Conservation (phyloP, 2,888 invertebrate genomes). For the Scaptomyza reducta region DNA sequence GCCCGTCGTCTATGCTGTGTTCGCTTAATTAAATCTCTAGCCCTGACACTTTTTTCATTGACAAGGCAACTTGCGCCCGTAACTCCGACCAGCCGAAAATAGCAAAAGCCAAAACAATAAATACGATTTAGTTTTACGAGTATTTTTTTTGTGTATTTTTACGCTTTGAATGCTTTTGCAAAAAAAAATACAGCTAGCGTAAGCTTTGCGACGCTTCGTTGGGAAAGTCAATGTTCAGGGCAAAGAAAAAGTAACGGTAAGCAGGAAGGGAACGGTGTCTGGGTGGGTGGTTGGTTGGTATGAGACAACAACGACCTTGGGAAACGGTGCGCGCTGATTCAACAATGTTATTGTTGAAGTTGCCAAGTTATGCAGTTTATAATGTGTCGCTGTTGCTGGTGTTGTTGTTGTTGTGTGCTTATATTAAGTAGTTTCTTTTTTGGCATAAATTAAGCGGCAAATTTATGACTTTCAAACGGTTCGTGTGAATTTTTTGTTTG, state of each 20-base stretch:
- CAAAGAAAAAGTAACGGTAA: constrained; percentile 5
- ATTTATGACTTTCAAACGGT: constrained; percentile 68
- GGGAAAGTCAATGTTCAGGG: constrained; percentile 52
- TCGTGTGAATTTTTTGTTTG: constrained; percentile 61
- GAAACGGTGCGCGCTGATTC: constrained; percentile 47
- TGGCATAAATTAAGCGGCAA: constrained; percentile 63
- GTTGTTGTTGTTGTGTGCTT: constrained; percentile 24
- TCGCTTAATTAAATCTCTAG: constrained; percentile 78
- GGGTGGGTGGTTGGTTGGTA: background rate
- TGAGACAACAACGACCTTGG: constrained; percentile 48
- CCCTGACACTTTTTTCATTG: constrained; percentile 79
- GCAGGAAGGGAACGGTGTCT: background rate
- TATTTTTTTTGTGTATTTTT: constrained; percentile 41
- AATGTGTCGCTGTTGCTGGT: constrained; percentile 20
- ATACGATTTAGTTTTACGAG: constrained; percentile 66
- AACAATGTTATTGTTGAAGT: constrained; percentile 67
- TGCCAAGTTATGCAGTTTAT: constrained; percentile 73
- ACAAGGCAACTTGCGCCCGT: constrained; percentile 64
- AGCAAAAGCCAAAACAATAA: constrained; percentile 60
- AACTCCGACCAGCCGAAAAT: constrained; percentile 54
- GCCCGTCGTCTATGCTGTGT: constrained; percentile 21
- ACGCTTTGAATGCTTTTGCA: constrained; percentile 52
- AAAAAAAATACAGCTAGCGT: constrained; percentile 40
- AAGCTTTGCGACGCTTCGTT: constrained; percentile 43
- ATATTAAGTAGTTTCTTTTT: constrained; percentile 32